Evolutionary conservation across 2,113 vertebrate species (phyloP).

Genomic region (Colossoma macropomum): DNA sequence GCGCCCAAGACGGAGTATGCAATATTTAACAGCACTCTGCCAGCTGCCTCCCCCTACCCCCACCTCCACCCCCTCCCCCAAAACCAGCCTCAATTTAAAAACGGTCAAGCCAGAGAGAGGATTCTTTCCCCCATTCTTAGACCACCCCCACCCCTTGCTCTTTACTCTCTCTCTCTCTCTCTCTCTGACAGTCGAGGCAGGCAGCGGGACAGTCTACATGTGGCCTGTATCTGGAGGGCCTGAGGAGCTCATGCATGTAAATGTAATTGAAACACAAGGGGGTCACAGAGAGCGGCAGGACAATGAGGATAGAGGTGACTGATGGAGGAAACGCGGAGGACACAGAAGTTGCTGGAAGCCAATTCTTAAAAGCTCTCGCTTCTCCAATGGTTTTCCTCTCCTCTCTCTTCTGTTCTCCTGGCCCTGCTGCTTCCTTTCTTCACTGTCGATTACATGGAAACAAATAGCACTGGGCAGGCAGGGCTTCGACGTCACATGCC

Average conservation of each 20-base stretch:
- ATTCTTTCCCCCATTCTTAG: slow-evolving; percentile 15
- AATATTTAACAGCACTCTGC: slow-evolving; percentile 67
- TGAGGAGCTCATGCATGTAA: slow-evolving; percentile 74
- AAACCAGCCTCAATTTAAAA: slow-evolving; percentile 22
- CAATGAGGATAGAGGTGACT: slow-evolving; percentile 49
- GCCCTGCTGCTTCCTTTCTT: slow-evolving; percentile 23
- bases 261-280: slow-evolving; percentile 72
- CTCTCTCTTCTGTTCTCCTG: not conserved
- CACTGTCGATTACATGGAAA: slow-evolving; percentile 18
- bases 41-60: not conserved
- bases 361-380: slow-evolving; percentile 68
- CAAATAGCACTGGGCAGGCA: not conserved
- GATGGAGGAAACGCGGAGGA: slow-evolving; percentile 54
- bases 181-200: slow-evolving; percentile 1
- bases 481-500: not conserved
- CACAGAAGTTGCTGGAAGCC: slow-evolving; percentile 64
- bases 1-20: slow-evolving; percentile 46
- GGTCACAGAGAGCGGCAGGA: slow-evolving; percentile 65
- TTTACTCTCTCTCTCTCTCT: slow-evolving; percentile 17
- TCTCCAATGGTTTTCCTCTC: slow-evolving; percentile 49
- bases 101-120: slow-evolving; percentile 1
- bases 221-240: slow-evolving; percentile 51
- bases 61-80: not conserved
- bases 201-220: slow-evolving; percentile 33
- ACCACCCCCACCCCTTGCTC: slow-evolving; percentile 8